phyloP scores from a whole-genome alignment of 2,797 vertebrate species.

The Hydrocynus forskahlii region DNA sequence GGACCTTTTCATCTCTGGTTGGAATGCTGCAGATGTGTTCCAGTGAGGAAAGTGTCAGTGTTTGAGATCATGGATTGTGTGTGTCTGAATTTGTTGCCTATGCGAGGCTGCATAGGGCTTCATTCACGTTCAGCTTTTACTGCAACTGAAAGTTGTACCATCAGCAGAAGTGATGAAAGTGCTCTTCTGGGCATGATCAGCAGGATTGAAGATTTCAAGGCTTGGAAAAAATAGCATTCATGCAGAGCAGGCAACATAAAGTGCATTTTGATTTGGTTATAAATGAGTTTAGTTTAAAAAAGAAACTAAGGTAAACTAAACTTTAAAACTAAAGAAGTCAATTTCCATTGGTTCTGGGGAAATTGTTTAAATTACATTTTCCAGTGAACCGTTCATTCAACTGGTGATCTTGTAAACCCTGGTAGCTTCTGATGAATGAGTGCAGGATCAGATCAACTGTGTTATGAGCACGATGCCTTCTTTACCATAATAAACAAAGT shows the following conservation, averaged over 20 bases:
- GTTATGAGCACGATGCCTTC: background rate
- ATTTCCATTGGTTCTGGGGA: no score
- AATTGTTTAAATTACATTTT: no score
- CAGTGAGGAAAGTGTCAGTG: conserved; percentile 40
- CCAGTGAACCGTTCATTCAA: no score
- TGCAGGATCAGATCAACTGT: background rate
- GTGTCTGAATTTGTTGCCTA: background rate
- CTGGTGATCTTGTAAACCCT: no score
- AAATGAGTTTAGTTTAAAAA: no score
- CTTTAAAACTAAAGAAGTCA: no score
- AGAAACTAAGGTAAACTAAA: no score
- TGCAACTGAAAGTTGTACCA: background rate
- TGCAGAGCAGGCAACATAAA: no score
- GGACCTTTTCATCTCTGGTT: conserved; percentile 88
- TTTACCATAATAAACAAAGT: background rate
- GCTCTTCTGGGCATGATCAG: background rate
- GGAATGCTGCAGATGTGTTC: conserved; percentile 81
- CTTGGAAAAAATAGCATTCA: background rate
- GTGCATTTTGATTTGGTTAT: no score
- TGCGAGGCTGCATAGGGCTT: background rate
- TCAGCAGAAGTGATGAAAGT: background rate
- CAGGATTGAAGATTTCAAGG: background rate
- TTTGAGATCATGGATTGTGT: conserved; percentile 35
- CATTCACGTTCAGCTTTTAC: background rate
- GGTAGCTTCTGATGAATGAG: no score